A percentile compares a stretch with the other conserved stretches of the same genome.
Conservation (phyloP, 2,888 invertebrate genomes). For the Scaptomyza flava region DNA sequence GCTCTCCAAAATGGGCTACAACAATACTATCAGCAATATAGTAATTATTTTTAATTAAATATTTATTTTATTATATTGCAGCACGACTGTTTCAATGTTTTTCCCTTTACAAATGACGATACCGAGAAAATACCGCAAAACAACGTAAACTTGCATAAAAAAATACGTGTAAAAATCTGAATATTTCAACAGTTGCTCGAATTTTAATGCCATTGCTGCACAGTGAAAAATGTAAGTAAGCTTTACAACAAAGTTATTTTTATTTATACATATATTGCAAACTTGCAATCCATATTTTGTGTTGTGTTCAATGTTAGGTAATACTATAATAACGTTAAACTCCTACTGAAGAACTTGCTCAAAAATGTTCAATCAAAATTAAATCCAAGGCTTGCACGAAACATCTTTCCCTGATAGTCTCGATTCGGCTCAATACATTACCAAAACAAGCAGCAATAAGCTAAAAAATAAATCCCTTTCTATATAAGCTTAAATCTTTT, state of each 20-base stretch:
- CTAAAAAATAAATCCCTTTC: no score
- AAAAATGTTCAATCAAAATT: no score
- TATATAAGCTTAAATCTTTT: no score
- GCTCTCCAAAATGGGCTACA: conserved; percentile 5
- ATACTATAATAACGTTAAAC: no score
- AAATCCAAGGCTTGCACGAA: no score
- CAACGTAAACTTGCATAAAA: conserved; percentile 34
- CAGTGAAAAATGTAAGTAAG: not conserved
- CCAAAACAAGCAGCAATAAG: no score
- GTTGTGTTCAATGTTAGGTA: no score
- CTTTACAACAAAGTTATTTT: not conserved
- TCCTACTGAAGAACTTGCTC: no score
- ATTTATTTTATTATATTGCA: conserved; percentile 54
- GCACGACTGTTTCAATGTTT: conserved; percentile 22
- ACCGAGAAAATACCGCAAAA: conserved; percentile 55
- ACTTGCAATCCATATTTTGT: no score
- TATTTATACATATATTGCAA: no score
- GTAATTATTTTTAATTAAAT: conserved; percentile 62
- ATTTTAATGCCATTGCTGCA: not conserved
- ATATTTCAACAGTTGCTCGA: not conserved
- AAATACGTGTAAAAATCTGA: not conserved
- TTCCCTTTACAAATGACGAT: conserved; percentile 50
- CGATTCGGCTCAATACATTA: no score
- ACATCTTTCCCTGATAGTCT: no score
- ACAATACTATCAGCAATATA: conserved; percentile 3